Percentiles rank a stretch among this genome's conserved stretches.
phyloP scores from a whole-genome alignment of 2,888 invertebrate species.

The Caenorhabditis sp. region DNA sequence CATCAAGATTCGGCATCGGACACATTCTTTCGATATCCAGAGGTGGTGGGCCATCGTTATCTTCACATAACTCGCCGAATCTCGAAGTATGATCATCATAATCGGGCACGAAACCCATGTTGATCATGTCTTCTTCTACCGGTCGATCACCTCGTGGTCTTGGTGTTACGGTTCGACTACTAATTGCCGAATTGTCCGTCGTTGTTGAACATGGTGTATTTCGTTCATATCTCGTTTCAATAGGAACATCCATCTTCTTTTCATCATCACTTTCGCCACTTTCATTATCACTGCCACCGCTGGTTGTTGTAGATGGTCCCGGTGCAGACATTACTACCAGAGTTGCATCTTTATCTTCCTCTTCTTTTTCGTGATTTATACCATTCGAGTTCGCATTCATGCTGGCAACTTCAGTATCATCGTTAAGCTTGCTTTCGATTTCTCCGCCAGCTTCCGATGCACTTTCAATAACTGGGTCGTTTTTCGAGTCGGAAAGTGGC shows the following conservation, averaged over 20 bases:
- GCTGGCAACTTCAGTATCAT: not conserved
- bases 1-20: not conserved
- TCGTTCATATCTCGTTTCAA: constrained; percentile 1
- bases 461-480: not conserved
- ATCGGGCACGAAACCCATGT: constrained; percentile 46
- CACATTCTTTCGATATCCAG: constrained; percentile 3
- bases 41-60: constrained; percentile 8
- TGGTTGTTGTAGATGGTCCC: not conserved
- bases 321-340: not conserved
- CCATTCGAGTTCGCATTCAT: not conserved
- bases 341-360: not conserved
- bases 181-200: constrained; percentile 1
- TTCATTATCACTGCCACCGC: not conserved
- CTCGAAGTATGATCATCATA: constrained; percentile 9
- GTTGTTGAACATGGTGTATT: constrained; percentile 2
- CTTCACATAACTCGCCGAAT: constrained; percentile 5
- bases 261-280: constrained; percentile 8
- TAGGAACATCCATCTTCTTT: not conserved
- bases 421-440: constrained; percentile 3
- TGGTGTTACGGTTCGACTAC: constrained; percentile 22
- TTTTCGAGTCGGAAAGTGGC: not conserved
- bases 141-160: constrained; percentile 29
- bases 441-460: constrained; percentile 5
- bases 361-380: not conserved
- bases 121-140: constrained; percentile 21